Evolutionary conservation across 2,888 invertebrate species (phyloP).

Genomic region (Sicus ferrugineus): DNA sequence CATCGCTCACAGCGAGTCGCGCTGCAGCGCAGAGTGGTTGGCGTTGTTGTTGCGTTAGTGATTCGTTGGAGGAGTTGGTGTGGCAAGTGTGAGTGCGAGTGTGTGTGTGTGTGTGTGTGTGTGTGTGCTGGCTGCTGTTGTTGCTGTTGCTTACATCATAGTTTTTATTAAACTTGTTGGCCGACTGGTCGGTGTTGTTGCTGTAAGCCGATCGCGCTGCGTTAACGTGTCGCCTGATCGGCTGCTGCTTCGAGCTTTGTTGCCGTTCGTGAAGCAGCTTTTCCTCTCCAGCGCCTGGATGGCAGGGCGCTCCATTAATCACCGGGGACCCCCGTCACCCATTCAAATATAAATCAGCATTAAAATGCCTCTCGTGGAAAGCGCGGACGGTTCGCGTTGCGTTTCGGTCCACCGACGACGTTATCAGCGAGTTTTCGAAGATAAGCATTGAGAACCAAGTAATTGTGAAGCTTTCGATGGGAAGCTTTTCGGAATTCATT

Average conservation of each 20-base stretch:
- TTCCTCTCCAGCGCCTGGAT: neutral
- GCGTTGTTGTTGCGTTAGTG: slow-evolving; percentile 1
- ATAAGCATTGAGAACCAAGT: too few relatives aligned
- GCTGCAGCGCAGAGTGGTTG: slow-evolving; percentile 1
- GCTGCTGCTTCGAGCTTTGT: neutral
- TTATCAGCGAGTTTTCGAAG: too few relatives aligned
- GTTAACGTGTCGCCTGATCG: slow-evolving; percentile 1
- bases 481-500: too few relatives aligned
- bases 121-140: slow-evolving; percentile 2
- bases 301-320: neutral
- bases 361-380: too few relatives aligned
- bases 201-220: slow-evolving; percentile 4
- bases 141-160: slow-evolving; percentile 27
- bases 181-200: slow-evolving; percentile 5
- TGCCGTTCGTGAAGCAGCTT: slow-evolving; percentile 1
- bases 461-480: too few relatives aligned
- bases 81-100: neutral
- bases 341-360: neutral
- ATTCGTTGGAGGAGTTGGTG: slow-evolving; percentile 23
- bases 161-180: slow-evolving; percentile 28
- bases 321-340: neutral
- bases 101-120: too few relatives aligned
- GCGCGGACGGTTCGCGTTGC: too few relatives aligned
- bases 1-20: neutral
- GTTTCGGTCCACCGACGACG: too few relatives aligned